Conservation (phyloP, 1,140 invertebrate species). For the Mercenaria mercenaria region DNA sequence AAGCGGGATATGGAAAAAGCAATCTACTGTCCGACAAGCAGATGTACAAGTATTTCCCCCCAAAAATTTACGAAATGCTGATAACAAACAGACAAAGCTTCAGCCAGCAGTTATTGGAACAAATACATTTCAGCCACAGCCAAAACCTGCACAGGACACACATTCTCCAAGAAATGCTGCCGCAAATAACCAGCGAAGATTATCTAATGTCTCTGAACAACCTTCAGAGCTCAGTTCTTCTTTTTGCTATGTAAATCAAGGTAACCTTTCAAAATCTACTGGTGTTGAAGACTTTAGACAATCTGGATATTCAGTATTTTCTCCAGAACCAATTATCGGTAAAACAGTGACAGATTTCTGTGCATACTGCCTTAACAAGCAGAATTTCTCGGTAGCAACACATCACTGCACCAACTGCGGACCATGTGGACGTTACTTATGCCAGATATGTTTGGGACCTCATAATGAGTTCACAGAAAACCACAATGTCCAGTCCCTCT, state of each 20-base stretch:
- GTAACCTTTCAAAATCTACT: neutral
- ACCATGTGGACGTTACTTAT: neutral
- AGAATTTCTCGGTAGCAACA: neutral
- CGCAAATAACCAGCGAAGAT: neutral
- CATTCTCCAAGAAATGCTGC: neutral
- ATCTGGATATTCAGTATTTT: neutral
- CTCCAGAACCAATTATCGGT: neutral
- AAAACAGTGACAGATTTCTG: neutral
- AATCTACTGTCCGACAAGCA: neutral
- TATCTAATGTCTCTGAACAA: neutral
- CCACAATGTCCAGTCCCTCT: neutral
- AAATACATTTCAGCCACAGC: neutral
- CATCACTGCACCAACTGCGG: neutral
- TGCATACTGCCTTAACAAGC: neutral
- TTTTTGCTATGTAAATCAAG: neutral
- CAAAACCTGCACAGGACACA: neutral
- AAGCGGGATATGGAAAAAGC: neutral
- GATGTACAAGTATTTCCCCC: neutral
- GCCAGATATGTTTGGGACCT: neutral
- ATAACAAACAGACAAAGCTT: neutral
- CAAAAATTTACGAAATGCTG: neutral
- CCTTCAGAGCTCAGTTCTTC: neutral
- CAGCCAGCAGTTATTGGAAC: constrained; percentile 7
- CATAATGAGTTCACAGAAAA: neutral
- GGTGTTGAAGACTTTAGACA: neutral